Evolutionary conservation across 2,888 invertebrate species (phyloP), one percentile per base, ranked within the genome.

Genomic region (Phortica okadai): DNA sequence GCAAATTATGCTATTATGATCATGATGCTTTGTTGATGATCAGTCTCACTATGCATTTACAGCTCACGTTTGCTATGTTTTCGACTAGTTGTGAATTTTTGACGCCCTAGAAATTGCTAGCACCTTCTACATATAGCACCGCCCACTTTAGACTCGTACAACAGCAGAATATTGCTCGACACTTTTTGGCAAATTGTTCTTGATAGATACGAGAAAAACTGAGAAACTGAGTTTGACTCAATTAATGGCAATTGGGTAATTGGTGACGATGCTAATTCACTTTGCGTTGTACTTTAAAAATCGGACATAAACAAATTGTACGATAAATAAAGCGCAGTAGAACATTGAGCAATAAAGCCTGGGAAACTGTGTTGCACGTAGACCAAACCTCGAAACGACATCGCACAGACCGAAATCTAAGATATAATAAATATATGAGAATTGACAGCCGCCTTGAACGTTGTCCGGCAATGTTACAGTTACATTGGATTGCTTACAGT

Each of bases 241-340:
- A 86, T 86, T 86, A 82, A 87, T 56, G 84, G 76, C 86, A 86
- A 86, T 86, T 86, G 87, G 85, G 87, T 86, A 87, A 86, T 86
- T 86, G 87, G 86, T 84, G 81, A 81, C 86, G 84, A 80, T 80
- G 87, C 87, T 87, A 87, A 86, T 86, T 87, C 84, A 86, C 4
- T 50, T 50, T 67, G 21, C 66, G 73, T 59, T 56, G 78, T 62
- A 72, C 59, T 78, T 79, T 74, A 73, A 80, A 75, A 50, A 33
- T 75, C 77, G 77, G 81, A 78, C 80, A 82, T 77, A 82, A 75
- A 76, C 77, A 80, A 83, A 79, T 83, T 82, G 78, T 81, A 59
- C 78, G 82, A 79, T 81, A 79, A 77, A 80, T 79, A 78, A 83
- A 79, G 79, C 78, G 77, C 21, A 33, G 33, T 33, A 33, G 14